Base-by-base conservation (phyloP, 1,140 invertebrate species). In the Spodoptera frugiperda region DNA sequence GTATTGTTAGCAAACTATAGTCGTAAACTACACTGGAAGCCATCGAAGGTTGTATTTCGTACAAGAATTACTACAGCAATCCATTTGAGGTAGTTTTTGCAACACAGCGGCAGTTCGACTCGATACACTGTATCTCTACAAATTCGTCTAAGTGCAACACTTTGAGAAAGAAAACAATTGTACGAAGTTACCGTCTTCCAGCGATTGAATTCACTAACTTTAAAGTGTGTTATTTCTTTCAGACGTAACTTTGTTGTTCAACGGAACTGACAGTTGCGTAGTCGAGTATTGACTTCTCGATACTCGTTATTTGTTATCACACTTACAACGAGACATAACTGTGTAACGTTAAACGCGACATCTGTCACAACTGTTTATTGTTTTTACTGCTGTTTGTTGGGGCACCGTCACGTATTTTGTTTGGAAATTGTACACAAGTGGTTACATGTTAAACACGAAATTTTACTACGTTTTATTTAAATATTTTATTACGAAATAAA, bases 141-240 rank as follows among this genome's bases (percentile, higher is more conserved):
- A 84, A 83, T 81, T 78, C 79, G 74, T 79, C 71, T 82, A 84
- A 84, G 80, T 78, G 78, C 78, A 85, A 80, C 78, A 79, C 81
- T 87, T 82, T 79, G 80, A 86, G 82, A 87, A 89, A 89, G 84
- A 87, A 87, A 89, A 91, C 88, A 88, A 87, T 91, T 84, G 82
- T 82, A 77, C 78, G 85, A 84, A 88, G 81, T 90, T 87, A 81
- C 81, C 82, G 84, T 86, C 83, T 90, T 78, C 82, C 80, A 82
- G 78, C 85, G 85, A 88, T 89, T 88, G 86, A 86, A 86, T 90
- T 87, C 84, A 65, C 84, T 82, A 89, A 89, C 82, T 90, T 87
- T 84, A 86, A 87, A 88, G 82, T 87, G 83, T 86, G 87, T 90
- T 90, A 88, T 86, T 86, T 90, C 86, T 89, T 85, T 67, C 71